Base-by-base conservation (phyloP, 2,797 vertebrate species). In the Antennarius maculatus region DNA sequence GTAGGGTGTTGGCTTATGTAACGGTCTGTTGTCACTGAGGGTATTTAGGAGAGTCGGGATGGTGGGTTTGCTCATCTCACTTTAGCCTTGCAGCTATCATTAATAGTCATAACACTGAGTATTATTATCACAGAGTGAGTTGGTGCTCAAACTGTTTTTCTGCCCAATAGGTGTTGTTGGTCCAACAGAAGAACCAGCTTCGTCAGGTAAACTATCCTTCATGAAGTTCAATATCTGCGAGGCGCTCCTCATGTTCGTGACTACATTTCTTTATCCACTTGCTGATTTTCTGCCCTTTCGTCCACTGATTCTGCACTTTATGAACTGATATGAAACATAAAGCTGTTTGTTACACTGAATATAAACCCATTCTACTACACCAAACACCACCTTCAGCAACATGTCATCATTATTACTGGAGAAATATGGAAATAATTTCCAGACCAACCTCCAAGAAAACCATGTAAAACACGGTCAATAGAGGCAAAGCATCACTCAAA, bases 121-220 rank as follows among this genome's bases (percentile, higher is more conserved):
- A 15, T 57, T 42, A 23, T 37, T 34, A 28, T 0, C 45, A 8
- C 18, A 28, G n/a, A 47, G 16, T 16, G 1, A 15, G 2, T 10
- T 54, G 34, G 6, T 10, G 4, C 48, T 65, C 7, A 42, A 69
- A 0, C 54, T 71, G 49, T 43, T 15, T 18, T 61, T 14, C 45
- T 55, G 11, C 12, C 76, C 64, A 27, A 23, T 88, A 94, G 93
- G 82, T 23, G 59, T 83, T 53, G 66, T 84, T 42, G 74, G 47
- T 59, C 90, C 94, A 2, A 94, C 89, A 0, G 86, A 85, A 50
- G 91, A 94, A 59, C 90, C 95, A 14, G 13, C 69, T 14, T 41
- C 78, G n/a, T 86, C 94, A 92, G 95, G 96, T 96, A 91, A 87
- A 31, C 15, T 1, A 16, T 5, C 2, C n/a, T 39, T 39, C 17